These are phyloP conservation scores for Centrocercus urophasianus DNA, from an alignment of 2,113 vertebrate genomes.

Conservation along the genomic window DNA sequence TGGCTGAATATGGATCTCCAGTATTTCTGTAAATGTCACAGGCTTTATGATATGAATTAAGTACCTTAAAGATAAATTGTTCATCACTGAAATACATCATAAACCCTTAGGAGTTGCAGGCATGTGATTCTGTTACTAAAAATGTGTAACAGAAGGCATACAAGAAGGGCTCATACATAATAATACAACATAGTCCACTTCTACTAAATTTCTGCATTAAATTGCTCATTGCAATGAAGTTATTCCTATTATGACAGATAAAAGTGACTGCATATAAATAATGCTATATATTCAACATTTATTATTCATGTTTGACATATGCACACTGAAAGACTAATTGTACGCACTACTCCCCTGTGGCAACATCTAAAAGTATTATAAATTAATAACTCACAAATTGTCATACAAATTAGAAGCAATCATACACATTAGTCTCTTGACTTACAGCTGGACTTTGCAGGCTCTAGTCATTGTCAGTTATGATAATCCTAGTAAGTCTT, in stretches of 20 bases:
- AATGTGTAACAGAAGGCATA: not conserved
- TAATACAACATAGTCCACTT: not conserved
- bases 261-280: slow-evolving; percentile 47
- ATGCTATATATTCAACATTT: slow-evolving; percentile 31
- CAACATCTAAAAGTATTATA: slow-evolving; percentile 47
- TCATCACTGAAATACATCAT: slow-evolving; percentile 34
- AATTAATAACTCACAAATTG: slow-evolving; percentile 64
- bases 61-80: not conserved
- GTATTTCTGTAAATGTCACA: slow-evolving; percentile 48
- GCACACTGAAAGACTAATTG: slow-evolving; percentile 25
- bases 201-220: slow-evolving; percentile 41
- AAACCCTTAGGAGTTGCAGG: slow-evolving; percentile 22
- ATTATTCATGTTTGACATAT: slow-evolving; percentile 43
- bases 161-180: not conserved
- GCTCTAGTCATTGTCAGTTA: slow-evolving; percentile 65
- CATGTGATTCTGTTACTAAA: slow-evolving; percentile 32
- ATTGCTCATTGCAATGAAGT: slow-evolving; percentile 16
- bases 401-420: slow-evolving; percentile 58
- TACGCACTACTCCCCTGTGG: not conserved
- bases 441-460: slow-evolving; percentile 56
- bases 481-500: slow-evolving; percentile 62
- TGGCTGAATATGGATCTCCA: slow-evolving; percentile 13
- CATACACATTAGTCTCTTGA: slow-evolving; percentile 34
- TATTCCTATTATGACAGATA: not conserved
- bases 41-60: slow-evolving; percentile 37